Evolutionary conservation across 1,140 invertebrate species (phyloP).

Genomic region (Fopius arisanus): DNA sequence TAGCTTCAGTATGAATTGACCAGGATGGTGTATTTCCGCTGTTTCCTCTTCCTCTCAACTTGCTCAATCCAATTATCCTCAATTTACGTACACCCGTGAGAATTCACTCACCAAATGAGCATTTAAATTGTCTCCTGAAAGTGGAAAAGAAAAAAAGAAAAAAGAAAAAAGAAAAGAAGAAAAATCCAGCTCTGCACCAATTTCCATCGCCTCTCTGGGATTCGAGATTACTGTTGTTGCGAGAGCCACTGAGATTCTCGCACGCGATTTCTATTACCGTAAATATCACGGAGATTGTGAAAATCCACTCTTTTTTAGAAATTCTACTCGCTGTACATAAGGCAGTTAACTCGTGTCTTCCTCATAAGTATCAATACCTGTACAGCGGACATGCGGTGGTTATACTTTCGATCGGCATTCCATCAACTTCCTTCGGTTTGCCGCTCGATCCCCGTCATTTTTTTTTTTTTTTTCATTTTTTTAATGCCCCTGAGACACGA

Average conservation of each 20-base stretch:
- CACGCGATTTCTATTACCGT: constrained; percentile 25
- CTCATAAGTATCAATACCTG: not conserved
- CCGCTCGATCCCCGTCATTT: not conserved
- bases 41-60: not conserved
- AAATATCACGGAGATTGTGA: constrained; percentile 3
- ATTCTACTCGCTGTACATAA: not conserved
- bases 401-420: not conserved
- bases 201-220: not conserved
- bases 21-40: constrained; percentile 27
- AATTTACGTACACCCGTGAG: constrained; percentile 8
- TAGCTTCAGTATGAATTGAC: not conserved
- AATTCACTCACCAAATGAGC: not conserved
- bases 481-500: not conserved
- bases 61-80: constrained; percentile 16
- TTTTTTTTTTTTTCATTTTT: not conserved
- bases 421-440: not conserved
- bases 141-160: no score
- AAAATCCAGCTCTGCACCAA: not conserved
- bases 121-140: constrained; percentile 3
- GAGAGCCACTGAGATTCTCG: constrained; percentile 9
- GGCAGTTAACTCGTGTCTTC: not conserved
- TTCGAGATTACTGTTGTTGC: not conserved
- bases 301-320: not conserved
- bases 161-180: not conserved
- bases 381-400: not conserved